These are phyloP conservation scores for Meda fulgida DNA, from an alignment of 2,797 vertebrate species.

Conservation along the genomic window DNA sequence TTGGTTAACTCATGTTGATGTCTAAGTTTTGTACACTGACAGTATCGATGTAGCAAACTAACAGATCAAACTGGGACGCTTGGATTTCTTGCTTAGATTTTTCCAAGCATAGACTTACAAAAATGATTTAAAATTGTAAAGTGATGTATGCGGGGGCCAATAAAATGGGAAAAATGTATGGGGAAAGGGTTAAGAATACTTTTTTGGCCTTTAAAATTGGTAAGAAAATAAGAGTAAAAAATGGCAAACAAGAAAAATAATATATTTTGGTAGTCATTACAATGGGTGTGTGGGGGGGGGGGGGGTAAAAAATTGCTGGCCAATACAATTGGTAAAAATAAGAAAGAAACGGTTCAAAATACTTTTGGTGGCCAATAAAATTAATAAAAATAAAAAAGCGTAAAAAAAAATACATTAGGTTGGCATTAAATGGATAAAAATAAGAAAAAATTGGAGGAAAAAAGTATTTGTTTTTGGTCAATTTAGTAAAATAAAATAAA, in stretches of 20 bases:
- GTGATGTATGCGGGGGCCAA: background rate
- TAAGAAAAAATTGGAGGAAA: background rate
- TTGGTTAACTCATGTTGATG: background rate
- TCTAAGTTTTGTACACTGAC: background rate
- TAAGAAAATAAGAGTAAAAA: background rate
- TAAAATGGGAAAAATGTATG: no score
- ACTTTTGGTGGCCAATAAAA: background rate
- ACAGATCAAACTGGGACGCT: background rate
- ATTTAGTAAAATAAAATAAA: no score
- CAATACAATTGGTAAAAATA: background rate
- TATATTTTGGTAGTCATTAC: background rate
- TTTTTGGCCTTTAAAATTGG: background rate
- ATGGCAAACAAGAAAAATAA: background rate
- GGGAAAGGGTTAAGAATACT: no score
- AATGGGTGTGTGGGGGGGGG: background rate
- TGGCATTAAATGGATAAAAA: background rate
- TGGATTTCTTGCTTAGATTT: background rate
- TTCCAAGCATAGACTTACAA: background rate
- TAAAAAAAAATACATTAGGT: background rate
- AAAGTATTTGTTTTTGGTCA: no score
- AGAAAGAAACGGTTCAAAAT: background rate
- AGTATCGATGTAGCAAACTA: no score
- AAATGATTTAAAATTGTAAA: background rate
- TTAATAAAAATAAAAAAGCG: background rate
- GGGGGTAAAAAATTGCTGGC: background rate